phyloP scores from a whole-genome alignment of 2,113 vertebrate species.

The Morone saxatilis region DNA sequence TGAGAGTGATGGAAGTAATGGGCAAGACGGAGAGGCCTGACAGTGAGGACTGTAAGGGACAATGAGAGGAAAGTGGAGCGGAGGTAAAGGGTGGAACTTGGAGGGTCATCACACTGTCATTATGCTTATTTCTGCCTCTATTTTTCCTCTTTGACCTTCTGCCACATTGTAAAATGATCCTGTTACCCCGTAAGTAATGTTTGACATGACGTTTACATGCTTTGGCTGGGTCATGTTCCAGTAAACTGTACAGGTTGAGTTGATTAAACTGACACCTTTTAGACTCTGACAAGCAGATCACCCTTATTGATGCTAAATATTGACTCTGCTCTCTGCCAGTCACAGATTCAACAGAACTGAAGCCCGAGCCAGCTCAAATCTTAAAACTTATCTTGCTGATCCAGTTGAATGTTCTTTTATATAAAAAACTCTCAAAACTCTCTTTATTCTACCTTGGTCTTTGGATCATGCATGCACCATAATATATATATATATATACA shows the following conservation, averaged over 20 bases:
- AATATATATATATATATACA: too few species aligned
- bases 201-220: background rate
- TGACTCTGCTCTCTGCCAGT: background rate
- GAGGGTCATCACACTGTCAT: background rate
- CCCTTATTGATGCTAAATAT: background rate
- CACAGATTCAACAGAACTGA: too few species aligned
- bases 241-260: too few species aligned
- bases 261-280: too few species aligned
- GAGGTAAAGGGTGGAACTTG: background rate
- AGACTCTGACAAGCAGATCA: too few species aligned
- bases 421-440: too few species aligned
- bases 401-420: too few species aligned
- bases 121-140: background rate
- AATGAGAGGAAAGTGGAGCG: background rate
- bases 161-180: background rate
- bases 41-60: conserved; percentile 13
- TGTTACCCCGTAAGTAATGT: background rate
- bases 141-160: background rate
- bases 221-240: too few species aligned
- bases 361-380: too few species aligned
- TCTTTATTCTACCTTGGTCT: too few species aligned
- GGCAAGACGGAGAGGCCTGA: conserved; percentile 18
- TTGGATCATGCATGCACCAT: too few species aligned
- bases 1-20: conserved; percentile 37
- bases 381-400: too few species aligned